phyloP scores from a whole-genome alignment of 92 coral and sea anemone species.

The Chrysogorgia sp. region DNA sequence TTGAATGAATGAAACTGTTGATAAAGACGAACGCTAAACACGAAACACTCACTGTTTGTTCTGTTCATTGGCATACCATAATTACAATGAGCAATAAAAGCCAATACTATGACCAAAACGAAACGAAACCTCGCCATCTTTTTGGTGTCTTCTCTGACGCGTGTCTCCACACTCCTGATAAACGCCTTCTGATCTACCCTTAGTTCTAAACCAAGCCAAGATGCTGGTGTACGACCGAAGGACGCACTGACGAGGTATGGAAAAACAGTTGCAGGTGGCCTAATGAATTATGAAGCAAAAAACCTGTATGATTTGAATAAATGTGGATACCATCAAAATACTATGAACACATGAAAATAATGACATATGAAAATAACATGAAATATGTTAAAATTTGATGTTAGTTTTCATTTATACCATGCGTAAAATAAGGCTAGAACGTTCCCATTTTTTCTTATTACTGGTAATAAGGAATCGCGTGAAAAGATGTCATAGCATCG shows the following conservation, averaged over 20 bases:
- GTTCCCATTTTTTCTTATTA: no score
- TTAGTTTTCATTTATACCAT: no score
- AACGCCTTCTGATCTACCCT: background rate
- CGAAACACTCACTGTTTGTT: slow-evolving; percentile 17
- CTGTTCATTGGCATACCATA: background rate
- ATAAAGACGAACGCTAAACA: background rate
- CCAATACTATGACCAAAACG: slow-evolving; percentile 1
- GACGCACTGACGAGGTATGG: slow-evolving; percentile 20
- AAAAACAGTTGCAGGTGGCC: slow-evolving; percentile 24
- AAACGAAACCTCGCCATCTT: slow-evolving; percentile 20
- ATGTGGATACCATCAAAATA: background rate
- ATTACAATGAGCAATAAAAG: background rate
- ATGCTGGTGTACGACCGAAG: background rate
- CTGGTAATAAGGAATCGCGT: no score
- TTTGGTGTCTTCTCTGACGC: background rate
- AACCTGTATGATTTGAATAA: background rate
- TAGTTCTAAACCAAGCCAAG: background rate
- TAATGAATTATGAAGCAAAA: slow-evolving; percentile 12
- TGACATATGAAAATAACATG: no score
- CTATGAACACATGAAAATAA: background rate
- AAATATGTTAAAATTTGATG: no score
- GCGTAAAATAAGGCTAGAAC: no score
- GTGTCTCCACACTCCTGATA: background rate
- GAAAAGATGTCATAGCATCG: no score
- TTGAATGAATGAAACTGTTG: background rate